Evolutionary conservation across 2,888 invertebrate genomes (phyloP), one percentile per base, ranked within the genome.

Genomic region (Rhyacophila evoluta): DNA sequence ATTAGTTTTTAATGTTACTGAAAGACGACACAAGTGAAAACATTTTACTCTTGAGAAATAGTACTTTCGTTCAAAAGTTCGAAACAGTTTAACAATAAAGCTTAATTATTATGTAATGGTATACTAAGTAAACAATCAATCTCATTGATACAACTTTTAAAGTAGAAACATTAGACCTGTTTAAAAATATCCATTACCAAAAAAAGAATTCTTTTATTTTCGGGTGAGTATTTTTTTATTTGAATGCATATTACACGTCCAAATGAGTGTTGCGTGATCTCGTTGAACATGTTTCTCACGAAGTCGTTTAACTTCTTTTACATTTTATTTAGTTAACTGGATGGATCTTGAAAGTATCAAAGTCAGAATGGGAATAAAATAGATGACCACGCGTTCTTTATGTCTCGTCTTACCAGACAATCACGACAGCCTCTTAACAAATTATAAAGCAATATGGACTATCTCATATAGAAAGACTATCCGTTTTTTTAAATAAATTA

Each of bases 201-300:
- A n/a, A n/a, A n/a, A 33, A 6, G 29, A 33, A 33, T 33, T 33
- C 29, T 4, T 33, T 33, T 33, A 2, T 33, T 33, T 33, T 33
- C 29, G 29, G 29, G 29, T 33, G 6, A 33, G 29, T 33, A 4
- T 33, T 33, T 25, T 55, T 55, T 10, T 25, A 55, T 25, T 41
- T 15, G 5, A 19, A 8, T 55, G 55, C 55, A 10, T 25, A 55
- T 55, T n/a, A 25, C 19, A 41, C 15, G 15, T 19, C 25, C 25
- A 55, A 55, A 55, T 55, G 55, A 55, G 25, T 55, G 8, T 25
- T 55, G 69, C 69, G 33, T 69, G 29, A 29, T 69, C 28, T 11
- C 8, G 69, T 69, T 2, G 28, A 69, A 69, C 69, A 29, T 29
- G 69, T 29, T 69, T 69, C 69, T 69, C 33, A 69, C 69, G 69